These are phyloP conservation scores for Thysanoteuthis rhombus DNA, from an alignment of 2,888 invertebrate species.

Conservation along the genomic window DNA sequence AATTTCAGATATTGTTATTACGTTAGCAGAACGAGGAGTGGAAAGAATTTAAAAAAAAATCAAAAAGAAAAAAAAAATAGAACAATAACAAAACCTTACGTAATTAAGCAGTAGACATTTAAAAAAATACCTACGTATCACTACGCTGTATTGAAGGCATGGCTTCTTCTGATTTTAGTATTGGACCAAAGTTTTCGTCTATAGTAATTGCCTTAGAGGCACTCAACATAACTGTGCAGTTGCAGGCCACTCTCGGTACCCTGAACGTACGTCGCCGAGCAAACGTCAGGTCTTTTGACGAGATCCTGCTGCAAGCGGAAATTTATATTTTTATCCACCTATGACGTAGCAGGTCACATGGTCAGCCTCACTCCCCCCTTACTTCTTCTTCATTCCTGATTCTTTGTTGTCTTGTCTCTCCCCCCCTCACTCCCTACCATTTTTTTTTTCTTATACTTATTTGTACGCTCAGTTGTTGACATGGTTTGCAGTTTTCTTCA, in stretches of 20 bases:
- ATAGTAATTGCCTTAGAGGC: conserved; percentile 63
- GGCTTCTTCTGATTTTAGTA: conserved; percentile 60
- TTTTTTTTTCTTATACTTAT: not conserved
- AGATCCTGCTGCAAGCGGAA: not conserved
- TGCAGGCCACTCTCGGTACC: conserved; percentile 12
- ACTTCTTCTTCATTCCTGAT: not conserved
- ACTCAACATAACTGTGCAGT: conserved; percentile 51
- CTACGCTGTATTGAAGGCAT: conserved; percentile 66
- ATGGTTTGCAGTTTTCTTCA: not conserved
- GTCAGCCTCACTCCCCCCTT: not conserved
- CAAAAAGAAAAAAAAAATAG: not conserved
- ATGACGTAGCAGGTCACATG: not conserved
- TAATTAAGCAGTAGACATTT: conserved; percentile 32
- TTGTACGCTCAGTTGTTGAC: not conserved
- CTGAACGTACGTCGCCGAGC: not conserved
- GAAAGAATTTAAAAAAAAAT: too few relatives aligned
- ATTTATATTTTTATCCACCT: not conserved
- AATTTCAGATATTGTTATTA: too few relatives aligned
- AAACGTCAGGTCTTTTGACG: not conserved
- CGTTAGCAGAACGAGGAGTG: too few relatives aligned
- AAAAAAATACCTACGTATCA: conserved; percentile 53
- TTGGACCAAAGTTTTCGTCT: conserved; percentile 67
- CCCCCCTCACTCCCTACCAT: not conserved
- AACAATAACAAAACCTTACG: not conserved
- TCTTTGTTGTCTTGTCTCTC: not conserved